Percentiles rank a stretch among this genome's conserved stretches.
Evolutionary conservation across 2,797 vertebrate genomes (phyloP).

Genomic region (Arrhamphus sclerolepis): DNA sequence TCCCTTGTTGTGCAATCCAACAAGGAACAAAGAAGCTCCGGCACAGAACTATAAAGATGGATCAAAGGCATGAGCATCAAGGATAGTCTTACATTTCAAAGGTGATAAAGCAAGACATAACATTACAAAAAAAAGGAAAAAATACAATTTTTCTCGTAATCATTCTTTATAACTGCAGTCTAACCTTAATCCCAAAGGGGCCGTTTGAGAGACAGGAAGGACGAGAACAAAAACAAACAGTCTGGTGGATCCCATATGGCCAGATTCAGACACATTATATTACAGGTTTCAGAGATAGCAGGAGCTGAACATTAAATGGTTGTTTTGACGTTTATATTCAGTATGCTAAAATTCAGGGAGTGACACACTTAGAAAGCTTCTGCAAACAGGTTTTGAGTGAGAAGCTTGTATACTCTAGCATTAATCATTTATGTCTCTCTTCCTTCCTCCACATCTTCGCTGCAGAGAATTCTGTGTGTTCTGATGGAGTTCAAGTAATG

Average conservation of each 20-base stretch:
- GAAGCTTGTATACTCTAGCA: slow-evolving; percentile 2
- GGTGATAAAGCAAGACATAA: slow-evolving; percentile 26
- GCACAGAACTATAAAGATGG: slow-evolving; percentile 25
- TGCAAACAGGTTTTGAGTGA: slow-evolving; percentile 27
- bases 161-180: slow-evolving; percentile 43
- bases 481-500: slow-evolving; percentile 4
- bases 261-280: too few relatives aligned
- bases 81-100: slow-evolving; percentile 38
- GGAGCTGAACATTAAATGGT: slow-evolving; percentile 18
- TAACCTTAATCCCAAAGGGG: slow-evolving; percentile 27
- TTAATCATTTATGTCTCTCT: slow-evolving; percentile 32
- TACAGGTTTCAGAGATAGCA: slow-evolving; percentile 12
- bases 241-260: slow-evolving; percentile 8
- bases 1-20: slow-evolving; percentile 27
- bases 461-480: slow-evolving; percentile 19
- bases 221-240: slow-evolving; percentile 26
- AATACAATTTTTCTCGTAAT: slow-evolving; percentile 40
- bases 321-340: slow-evolving; percentile 15
- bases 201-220: slow-evolving; percentile 32
- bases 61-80: slow-evolving; percentile 39
- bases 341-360: slow-evolving; percentile 3
- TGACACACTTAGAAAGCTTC: slow-evolving; percentile 21
- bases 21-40: slow-evolving; percentile 44
- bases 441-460: slow-evolving; percentile 5
- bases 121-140: background rate